Evolutionary conservation across 1,140 invertebrate species (phyloP), one percentile per base, ranked within the genome.

Genomic region (Sarcophaga bullata): DNA sequence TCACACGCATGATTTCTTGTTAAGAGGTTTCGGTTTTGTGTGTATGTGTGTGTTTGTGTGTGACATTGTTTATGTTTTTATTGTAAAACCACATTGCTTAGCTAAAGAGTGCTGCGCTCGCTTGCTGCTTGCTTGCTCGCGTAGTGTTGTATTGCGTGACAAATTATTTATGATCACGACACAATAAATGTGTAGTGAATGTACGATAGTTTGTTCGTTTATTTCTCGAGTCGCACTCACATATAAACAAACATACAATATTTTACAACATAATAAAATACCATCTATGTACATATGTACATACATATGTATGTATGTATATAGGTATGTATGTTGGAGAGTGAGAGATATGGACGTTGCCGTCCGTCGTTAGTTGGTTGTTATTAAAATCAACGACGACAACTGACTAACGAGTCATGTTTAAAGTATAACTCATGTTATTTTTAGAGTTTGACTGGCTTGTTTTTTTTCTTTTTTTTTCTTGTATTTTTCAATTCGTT

Each of bases 81-180:
- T n/a, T 58, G 54, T 58, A 58, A 68, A 8, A 19, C 15, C 62
- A 17, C 9, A 68, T 37, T 37, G 25, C 25, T 37, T 37, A 2
- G 25, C 25, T 37, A 2, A 37, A 37, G 25, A 37, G 25, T 37
- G 25, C 25, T 37, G 25, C 25, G 25, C 25, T 37, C 25, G 25
- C 25, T 37, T 37, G 25, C 25, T 37, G 25, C 1, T 37, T 37
- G 8, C 62, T 25, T 19, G 50, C 50, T 19, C n/a, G 58, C 58
- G 19, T 17, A 68, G 58, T 68, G 58, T 68, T 68, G 58, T 68
- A 68, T 68, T 19, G 62, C 62, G 62, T 68, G 62, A 68, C 62
- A 68, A 68, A 68, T 68, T 68, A 68, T 68, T 68, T 68, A 68
- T 68, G 62, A 68, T 68, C 62, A 68, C 62, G 62, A 68, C 62